A percentile compares a stretch with the other conserved stretches of the same genome.
phyloP scores from a whole-genome alignment of 1,140 invertebrate genomes.

The Cyrtorhinus lividipennis region DNA sequence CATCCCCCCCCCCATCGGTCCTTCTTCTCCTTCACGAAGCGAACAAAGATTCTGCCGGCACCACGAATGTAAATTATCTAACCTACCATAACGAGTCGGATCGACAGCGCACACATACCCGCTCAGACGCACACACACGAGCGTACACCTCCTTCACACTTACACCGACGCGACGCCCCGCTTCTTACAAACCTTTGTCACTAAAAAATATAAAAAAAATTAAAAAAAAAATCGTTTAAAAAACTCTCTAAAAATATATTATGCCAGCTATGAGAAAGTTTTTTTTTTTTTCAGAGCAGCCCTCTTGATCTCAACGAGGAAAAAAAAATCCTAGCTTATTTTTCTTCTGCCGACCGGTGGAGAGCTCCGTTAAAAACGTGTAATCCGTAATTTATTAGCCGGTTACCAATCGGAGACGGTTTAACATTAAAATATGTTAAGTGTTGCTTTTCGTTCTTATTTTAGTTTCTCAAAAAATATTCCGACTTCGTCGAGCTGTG shows the following conservation, averaged over 20 bases:
- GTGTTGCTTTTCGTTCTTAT: too few species aligned
- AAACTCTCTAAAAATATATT: not conserved
- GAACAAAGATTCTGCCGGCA: not conserved
- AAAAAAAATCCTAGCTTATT: not conserved
- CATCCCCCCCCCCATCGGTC: not conserved
- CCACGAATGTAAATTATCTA: not conserved
- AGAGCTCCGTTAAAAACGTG: not conserved
- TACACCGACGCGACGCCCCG: too few species aligned
- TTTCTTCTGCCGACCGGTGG: not conserved
- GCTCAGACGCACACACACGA: not conserved
- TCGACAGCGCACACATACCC: not conserved
- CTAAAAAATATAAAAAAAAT: not conserved
- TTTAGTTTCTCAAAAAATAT: too few species aligned
- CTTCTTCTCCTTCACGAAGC: too few species aligned
- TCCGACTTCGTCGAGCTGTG: too few species aligned
- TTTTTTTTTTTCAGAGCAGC: not conserved
- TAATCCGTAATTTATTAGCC: not conserved
- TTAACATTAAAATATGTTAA: too few species aligned
- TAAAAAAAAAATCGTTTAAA: not conserved
- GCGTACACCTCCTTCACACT: not conserved
- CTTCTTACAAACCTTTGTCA: not conserved
- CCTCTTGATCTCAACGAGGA: not conserved
- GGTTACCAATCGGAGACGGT: too few species aligned
- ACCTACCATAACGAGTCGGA: not conserved
- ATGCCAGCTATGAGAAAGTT: not conserved